phyloP scores from a whole-genome alignment of 2,113 vertebrate genomes.

The Odocoileus hemionus region DNA sequence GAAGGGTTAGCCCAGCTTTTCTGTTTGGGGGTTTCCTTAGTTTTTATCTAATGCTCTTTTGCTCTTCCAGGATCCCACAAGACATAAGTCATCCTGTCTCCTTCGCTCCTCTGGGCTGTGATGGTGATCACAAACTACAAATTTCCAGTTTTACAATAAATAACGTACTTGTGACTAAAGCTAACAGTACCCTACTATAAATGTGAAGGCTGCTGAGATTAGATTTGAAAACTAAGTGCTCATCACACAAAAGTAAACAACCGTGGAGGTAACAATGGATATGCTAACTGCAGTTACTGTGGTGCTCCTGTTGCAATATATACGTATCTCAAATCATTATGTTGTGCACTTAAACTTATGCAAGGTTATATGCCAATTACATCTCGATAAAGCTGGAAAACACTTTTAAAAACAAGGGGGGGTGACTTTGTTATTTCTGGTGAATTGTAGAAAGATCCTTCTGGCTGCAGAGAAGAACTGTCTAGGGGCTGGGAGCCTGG shows the following conservation, averaged over 20 bases:
- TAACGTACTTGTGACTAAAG: background rate
- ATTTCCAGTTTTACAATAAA: background rate
- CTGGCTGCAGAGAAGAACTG: background rate
- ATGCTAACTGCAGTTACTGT: rapidly evolving
- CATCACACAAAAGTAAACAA: background rate
- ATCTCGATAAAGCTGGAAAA: background rate
- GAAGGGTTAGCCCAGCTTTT: rapidly evolving
- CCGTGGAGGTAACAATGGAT: background rate
- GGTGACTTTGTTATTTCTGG: background rate
- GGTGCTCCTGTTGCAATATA: background rate
- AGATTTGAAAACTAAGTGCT: background rate
- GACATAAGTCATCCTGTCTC: rapidly evolving
- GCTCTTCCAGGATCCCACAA: background rate
- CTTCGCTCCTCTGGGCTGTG: background rate
- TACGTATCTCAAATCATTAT: background rate
- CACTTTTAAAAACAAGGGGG: background rate
- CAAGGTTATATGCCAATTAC: too few relatives aligned
- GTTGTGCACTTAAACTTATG: background rate
- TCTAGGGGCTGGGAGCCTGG: background rate
- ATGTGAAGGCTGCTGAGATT: background rate
- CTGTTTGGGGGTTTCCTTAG: background rate
- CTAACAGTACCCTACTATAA: background rate
- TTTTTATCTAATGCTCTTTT: background rate
- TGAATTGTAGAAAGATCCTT: background rate
- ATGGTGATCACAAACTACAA: background rate